Conservation (phyloP, 1,140 invertebrate species). For the Phymorhynchus buccinoides region DNA sequence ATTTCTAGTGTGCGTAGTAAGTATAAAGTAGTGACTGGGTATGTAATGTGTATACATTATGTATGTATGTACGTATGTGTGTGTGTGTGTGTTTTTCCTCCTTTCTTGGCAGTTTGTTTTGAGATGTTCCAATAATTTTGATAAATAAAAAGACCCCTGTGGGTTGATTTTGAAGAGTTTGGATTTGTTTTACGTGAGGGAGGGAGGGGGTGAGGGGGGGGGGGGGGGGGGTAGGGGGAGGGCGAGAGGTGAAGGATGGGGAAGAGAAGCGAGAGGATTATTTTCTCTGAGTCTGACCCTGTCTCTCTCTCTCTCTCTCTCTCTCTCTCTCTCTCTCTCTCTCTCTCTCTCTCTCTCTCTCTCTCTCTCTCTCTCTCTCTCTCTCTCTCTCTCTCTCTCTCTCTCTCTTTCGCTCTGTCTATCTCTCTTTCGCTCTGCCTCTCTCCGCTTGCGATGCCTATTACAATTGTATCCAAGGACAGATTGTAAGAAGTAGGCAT, state of each 20-base stretch:
- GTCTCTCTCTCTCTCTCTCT: conserved; percentile 30
- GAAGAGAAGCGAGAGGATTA: background rate
- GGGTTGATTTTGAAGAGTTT: background rate
- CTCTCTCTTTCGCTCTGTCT: no score
- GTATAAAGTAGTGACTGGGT: no score
- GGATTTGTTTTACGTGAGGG: background rate
- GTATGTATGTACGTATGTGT: background rate
- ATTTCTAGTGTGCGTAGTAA: background rate
- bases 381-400: conserved; percentile 29
- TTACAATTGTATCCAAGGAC: background rate
- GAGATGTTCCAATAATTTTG: conserved; percentile 13
- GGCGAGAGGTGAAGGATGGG: background rate
- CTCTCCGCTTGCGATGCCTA: background rate
- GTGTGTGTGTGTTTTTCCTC: background rate
- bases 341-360: conserved; percentile 18
- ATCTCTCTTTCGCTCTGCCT: background rate
- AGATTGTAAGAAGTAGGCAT: no score
- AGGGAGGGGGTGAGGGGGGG: background rate
- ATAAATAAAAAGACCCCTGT: background rate
- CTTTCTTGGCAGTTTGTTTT: background rate
- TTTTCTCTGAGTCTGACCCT: background rate
- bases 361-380: conserved; percentile 38
- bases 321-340: conserved; percentile 21
- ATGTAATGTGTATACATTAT: background rate
- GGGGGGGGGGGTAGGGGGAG: background rate